Evolutionary conservation across 2,888 invertebrate genomes (phyloP), one percentile per base, ranked within the genome.

Genomic region (Plagodis pulveraria): DNA sequence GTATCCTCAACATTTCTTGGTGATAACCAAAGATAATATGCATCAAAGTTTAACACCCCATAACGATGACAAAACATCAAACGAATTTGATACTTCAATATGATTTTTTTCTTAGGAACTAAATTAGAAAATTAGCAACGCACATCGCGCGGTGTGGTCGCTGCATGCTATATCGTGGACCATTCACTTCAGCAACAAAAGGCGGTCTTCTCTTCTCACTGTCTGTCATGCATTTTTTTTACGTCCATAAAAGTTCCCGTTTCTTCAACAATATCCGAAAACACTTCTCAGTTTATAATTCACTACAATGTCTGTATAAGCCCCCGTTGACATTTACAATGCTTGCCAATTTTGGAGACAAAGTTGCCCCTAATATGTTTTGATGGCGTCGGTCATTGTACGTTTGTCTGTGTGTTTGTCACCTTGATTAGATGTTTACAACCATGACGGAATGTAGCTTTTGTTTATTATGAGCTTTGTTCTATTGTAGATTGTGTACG

Each of bases 81-180:
- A 41, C n/a, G 43, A 56, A 49, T 43, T 48, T 44, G 47, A 51
- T 56, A 60, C 40, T 5, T 10, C 10, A 10, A 10, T 40, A 36
- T 8, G 8, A 36, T 36, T 7, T 36, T 36, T 36, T 36, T 36
- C 36, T 50, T 56, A 57, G 50, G 47, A 48, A 8, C 45, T 49
- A 65, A 87, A 89, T 87, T 84, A 73, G 77, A 80, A 83, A 90
- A 91, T 91, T 91, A 84, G 89, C 85, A 81, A 91, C 88, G 91
- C 84, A 79, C 72, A 74, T 85, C 86, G 81, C 65, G 75, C 80
- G 78, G 88, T 92, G 91, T 90, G 91, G 90, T 90, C 60, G 56
- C 87, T 65, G 62, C 89, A 89, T 51, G 55, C 89, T 65, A 60
- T 70, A 40, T 40, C 10, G 40, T 5, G 10, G 69, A 74, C 82